phyloP scores from a whole-genome alignment of 2,797 vertebrate species.

The Acrocephalus scirpaceus region DNA sequence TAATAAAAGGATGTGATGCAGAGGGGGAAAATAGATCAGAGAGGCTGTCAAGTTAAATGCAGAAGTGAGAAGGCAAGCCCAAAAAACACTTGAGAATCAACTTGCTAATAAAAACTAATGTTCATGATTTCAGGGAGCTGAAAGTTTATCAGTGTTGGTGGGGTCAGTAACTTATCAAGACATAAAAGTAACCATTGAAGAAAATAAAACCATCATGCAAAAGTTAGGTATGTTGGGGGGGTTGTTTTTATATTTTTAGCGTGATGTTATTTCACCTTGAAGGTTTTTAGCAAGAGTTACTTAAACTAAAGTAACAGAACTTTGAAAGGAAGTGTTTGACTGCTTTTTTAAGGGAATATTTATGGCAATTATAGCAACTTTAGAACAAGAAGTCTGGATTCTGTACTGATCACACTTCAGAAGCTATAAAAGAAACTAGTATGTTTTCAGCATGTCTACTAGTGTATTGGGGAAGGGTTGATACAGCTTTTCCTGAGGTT shows the following conservation, averaged over 20 bases:
- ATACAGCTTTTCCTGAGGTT: neutral
- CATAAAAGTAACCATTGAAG: neutral
- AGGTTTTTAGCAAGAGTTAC: neutral
- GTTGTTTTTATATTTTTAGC: neutral
- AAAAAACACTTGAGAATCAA: neutral
- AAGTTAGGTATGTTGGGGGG: neutral
- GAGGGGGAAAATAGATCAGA: neutral
- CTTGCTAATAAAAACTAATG: neutral
- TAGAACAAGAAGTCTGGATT: neutral
- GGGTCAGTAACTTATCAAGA: neutral
- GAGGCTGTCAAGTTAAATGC: neutral
- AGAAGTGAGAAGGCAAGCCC: neutral
- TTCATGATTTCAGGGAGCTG: neutral
- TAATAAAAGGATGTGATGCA: neutral
- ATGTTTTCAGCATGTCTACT: neutral
- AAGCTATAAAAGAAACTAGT: neutral
- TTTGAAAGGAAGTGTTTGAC: neutral
- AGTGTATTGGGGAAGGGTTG: neutral
- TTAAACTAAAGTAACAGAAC: neutral
- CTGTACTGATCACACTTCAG: neutral
- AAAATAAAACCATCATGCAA: neutral
- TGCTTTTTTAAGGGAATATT: neutral
- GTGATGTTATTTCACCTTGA: neutral
- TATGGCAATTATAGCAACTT: neutral
- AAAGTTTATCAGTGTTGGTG: neutral